Percentiles rank a stretch among this genome's conserved stretches.
phyloP scores from a whole-genome alignment of 2,888 invertebrate genomes.

The Ophioninae sp. region DNA sequence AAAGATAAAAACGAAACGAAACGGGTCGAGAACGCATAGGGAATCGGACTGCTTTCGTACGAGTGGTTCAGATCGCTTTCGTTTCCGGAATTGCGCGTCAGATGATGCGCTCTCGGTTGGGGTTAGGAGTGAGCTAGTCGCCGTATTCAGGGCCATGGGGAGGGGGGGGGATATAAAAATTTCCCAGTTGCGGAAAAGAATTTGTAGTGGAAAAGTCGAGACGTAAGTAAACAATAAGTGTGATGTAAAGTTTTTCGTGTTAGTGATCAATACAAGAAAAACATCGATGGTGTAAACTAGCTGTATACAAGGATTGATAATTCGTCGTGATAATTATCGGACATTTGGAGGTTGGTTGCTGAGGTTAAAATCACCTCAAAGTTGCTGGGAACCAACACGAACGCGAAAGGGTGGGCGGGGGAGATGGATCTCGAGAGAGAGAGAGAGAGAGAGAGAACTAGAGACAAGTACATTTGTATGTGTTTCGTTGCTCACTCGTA shows the following conservation, averaged over 20 bases:
- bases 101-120: slow-evolving; percentile 42
- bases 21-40: background rate
- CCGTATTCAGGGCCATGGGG: slow-evolving; percentile 32
- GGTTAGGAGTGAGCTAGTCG: slow-evolving; percentile 44
- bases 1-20: background rate
- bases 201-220: slow-evolving; percentile 76
- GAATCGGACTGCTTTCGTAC: background rate
- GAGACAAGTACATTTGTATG: slow-evolving; percentile 30
- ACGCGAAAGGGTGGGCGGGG: slow-evolving; percentile 29
- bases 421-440: slow-evolving; percentile 25
- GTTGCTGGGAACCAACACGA: slow-evolving; percentile 55
- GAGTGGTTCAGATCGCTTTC: background rate
- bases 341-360: slow-evolving; percentile 49
- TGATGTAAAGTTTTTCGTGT: slow-evolving; percentile 44
- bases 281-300: slow-evolving; percentile 18
- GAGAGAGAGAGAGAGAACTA: slow-evolving; percentile 63
- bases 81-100: slow-evolving; percentile 55
- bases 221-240: slow-evolving; percentile 76
- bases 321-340: slow-evolving; percentile 52
- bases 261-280: slow-evolving; percentile 31
- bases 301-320: slow-evolving; percentile 29
- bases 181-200: slow-evolving; percentile 77
- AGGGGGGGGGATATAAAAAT: slow-evolving; percentile 71
- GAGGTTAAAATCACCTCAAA: slow-evolving; percentile 61
- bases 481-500: slow-evolving; percentile 51